Base-by-base conservation (phyloP, 2,888 invertebrate species). In the Epirrhoe tristata region DNA sequence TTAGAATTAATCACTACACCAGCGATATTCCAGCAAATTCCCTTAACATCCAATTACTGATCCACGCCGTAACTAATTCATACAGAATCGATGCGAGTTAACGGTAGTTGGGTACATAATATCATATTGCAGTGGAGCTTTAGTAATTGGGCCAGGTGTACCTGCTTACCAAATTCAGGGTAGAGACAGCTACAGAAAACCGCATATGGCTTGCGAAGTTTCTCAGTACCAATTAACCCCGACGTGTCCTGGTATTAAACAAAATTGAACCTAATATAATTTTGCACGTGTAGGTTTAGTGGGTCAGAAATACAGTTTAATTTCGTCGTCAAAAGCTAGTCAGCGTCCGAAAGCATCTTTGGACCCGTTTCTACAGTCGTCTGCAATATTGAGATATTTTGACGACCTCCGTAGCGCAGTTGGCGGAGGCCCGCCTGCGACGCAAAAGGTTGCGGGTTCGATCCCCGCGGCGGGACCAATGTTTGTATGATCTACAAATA, bases 251-350 rank as follows among this genome's bases (percentile, higher is more conserved):
- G 79, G 79, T 80, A 84, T 88, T 84, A 84, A 84, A 85, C 87
- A 82, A 87, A 88, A 89, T 89, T 87, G 86, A 84, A 84, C 86
- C 78, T 83, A 80, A 85, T 85, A 85, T 88, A 86, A 90, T 89
- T 85, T 87, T 80, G 83, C 81, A 81, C 83, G 77, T 77, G 54
- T 16, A 48, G 16, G 36, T 12, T 39, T 54, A 14, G 17, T 31
- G 31, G 39, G 39, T 43, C 39, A 43, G 39, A 43, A 43, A 10
- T 43, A 43, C 39, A 43, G 39, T 43, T 43, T 43, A 12, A 43
- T 1, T 12, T 43, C 12, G 39, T 43, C 39, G 12, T 43, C 4
- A 43, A 43, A 12, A 12, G 39, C 12, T 43, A 43, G 39, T 43
- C 12, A 43, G 39, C n/a, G n/a, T n/a, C 12, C 34, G 34, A 43